Evolutionary conservation across 2,113 vertebrate genomes (phyloP).

Genomic region (Regulus satrapa): DNA sequence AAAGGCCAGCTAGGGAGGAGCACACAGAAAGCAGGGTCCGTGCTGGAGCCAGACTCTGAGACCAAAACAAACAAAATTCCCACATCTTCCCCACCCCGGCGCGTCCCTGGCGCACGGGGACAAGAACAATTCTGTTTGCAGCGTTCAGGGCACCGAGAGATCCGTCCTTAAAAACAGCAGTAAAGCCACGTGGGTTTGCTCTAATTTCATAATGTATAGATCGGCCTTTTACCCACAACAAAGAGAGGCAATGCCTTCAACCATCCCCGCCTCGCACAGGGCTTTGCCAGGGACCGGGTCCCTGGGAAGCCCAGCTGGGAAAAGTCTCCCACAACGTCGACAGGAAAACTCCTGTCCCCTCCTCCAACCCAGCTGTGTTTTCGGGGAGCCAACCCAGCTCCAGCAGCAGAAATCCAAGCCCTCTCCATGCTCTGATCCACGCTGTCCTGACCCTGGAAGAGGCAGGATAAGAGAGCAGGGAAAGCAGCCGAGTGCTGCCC

Average conservation of each 20-base stretch:
- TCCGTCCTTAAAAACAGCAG: background rate
- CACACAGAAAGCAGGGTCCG: background rate
- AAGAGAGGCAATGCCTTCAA: background rate
- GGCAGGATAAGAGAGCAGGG: background rate
- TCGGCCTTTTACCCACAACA: background rate
- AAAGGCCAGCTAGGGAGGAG: background rate
- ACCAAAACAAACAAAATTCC: background rate
- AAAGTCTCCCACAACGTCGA: rapidly evolving
- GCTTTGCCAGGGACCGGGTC: background rate
- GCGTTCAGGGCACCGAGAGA: background rate
- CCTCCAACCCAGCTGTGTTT: background rate
- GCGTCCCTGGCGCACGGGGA: background rate
- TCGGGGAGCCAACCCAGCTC: background rate
- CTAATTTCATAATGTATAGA: rapidly evolving
- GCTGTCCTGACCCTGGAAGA: background rate
- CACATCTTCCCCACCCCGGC: background rate
- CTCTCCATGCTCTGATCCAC: background rate
- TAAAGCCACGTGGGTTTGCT: background rate
- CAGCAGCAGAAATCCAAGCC: background rate
- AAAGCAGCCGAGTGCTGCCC: background rate
- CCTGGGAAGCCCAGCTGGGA: background rate
- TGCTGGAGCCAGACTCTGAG: background rate
- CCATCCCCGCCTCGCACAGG: rapidly evolving
- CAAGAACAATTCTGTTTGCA: background rate
- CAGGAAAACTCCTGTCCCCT: background rate